These are phyloP conservation scores for Myiotriccus ornatus DNA, from an alignment of 2,797 vertebrate species.

Conservation along the genomic window DNA sequence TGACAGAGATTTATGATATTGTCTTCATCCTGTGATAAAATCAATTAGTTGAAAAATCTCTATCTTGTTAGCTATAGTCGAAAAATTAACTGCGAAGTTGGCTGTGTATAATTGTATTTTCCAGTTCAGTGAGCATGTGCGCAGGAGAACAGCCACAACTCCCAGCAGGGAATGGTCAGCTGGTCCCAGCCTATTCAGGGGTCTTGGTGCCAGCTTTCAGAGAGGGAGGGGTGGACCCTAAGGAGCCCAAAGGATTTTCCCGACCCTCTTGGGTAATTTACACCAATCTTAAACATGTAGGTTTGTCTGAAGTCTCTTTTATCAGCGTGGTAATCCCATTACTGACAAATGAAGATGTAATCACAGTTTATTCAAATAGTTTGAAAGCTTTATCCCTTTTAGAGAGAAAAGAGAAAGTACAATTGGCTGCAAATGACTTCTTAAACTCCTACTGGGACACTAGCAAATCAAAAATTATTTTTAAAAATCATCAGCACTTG, in stretches of 20 bases:
- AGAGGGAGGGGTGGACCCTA: slow-evolving; percentile 40
- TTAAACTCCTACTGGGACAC: slow-evolving; percentile 64
- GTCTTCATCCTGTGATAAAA: slow-evolving; percentile 72
- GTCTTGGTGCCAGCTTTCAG: slow-evolving; percentile 51
- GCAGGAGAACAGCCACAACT: slow-evolving; percentile 45
- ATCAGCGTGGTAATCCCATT: slow-evolving; percentile 86
- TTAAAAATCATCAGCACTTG: not conserved
- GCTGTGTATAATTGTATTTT: slow-evolving; percentile 88
- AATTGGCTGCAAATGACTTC: slow-evolving; percentile 73
- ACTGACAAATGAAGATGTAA: slow-evolving; percentile 87
- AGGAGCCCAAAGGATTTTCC: slow-evolving; percentile 63
- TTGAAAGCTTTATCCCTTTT: slow-evolving; percentile 76
- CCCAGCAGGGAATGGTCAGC: slow-evolving; percentile 70
- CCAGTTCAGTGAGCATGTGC: slow-evolving; percentile 75
- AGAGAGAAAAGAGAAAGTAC: slow-evolving; percentile 64
- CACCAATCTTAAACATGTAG: slow-evolving; percentile 78
- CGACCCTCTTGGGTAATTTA: slow-evolving; percentile 77
- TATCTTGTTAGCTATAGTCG: slow-evolving; percentile 71
- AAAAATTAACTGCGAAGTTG: slow-evolving; percentile 74
- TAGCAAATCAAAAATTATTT: slow-evolving; percentile 12
- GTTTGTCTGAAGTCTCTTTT: slow-evolving; percentile 77
- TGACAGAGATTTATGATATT: slow-evolving; percentile 74
- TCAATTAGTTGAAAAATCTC: slow-evolving; percentile 79
- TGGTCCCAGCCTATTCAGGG: slow-evolving; percentile 63
- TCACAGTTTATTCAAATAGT: slow-evolving; percentile 76